Evolutionary conservation across 2,797 vertebrate genomes (phyloP).

Genomic region (Notolepis coatsorum): DNA sequence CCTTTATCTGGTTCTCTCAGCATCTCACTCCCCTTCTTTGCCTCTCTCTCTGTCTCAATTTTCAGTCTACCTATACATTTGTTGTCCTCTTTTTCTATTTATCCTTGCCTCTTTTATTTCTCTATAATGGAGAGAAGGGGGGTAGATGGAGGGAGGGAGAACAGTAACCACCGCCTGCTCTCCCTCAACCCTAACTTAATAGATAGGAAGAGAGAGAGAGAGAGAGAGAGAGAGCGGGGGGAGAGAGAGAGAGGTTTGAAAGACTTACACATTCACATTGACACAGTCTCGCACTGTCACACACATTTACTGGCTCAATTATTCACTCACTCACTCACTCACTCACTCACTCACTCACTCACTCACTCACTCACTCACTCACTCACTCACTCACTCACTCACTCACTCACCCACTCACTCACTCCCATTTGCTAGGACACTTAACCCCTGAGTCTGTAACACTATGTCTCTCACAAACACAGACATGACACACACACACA

Average conservation of each 20-base stretch:
- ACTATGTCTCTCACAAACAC: too few species aligned
- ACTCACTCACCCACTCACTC: too few species aligned
- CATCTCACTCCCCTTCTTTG: not conserved
- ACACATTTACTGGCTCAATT: not conserved
- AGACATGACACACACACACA: constrained; percentile 3
- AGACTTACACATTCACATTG: not conserved
- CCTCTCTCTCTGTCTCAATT: not conserved
- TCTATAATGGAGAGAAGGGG: constrained; percentile 1
- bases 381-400: not conserved
- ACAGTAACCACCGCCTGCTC: not conserved
- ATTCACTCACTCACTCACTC: too few species aligned
- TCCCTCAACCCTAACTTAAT: constrained; percentile 4
- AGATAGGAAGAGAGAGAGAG: not conserved
- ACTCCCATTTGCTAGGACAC: too few species aligned
- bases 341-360: not conserved
- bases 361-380: not conserved
- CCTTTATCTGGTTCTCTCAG: not conserved
- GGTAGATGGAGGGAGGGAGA: not conserved
- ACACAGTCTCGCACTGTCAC: not conserved
- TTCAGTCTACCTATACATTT: not conserved
- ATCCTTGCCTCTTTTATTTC: not conserved
- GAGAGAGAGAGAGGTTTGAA: not conserved
- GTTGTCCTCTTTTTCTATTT: not conserved
- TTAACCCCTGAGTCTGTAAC: too few species aligned
- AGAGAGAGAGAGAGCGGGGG: not conserved